Evolutionary conservation across 2,113 vertebrate species (phyloP), one percentile per base, ranked within the genome.

Genomic region (Paraplagusia blochii): DNA sequence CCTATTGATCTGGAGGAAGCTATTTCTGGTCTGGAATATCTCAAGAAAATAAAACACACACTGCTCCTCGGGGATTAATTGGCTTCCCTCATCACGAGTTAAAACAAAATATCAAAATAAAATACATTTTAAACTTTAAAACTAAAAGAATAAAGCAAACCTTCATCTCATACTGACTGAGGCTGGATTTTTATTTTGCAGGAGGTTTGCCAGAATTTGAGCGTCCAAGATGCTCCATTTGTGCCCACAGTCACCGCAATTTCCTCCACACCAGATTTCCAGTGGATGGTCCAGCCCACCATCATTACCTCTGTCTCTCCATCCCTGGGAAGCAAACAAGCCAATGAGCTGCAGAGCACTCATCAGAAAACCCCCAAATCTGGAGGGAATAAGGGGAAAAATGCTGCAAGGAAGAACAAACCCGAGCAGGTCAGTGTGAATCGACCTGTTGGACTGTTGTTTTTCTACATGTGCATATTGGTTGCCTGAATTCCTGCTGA

Each of bases 201-300:
- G 95, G 95, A 95, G 63, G 88, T 91, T 63, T 91, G 89, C 77
- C 62, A 85, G 18, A 93, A 95, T 19, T 69, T 88, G 66, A 87
- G 89, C 2, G 77, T 79, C 51, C 82, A 92, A 54, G 93, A 87
- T 45, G 51, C 89, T 80, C 88, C 82, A 69, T 96, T 96, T 85
- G 90, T 95, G 61, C 95, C 95, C 22, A 96, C 94, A 14, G 92
- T 96, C 81, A 96, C 94, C 16, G 94, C 94, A 57, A 95, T 96
- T 80, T 94, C 94, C 48, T 93, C 92, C 52, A 95, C 92, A 72
- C 93, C 91, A 44, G 93, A 96, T 87, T 91, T 96, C 80, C 95
- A 95, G 86, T 96, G 95, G 95, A 92, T 96, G 89, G 95, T 96
- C 77, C 95, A 96, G 85, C 94, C 95, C 66, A 90, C 93, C 35